These are phyloP conservation scores for Leptopilina syphax DNA, from an alignment of 2,888 invertebrate species.

Conservation along the genomic window DNA sequence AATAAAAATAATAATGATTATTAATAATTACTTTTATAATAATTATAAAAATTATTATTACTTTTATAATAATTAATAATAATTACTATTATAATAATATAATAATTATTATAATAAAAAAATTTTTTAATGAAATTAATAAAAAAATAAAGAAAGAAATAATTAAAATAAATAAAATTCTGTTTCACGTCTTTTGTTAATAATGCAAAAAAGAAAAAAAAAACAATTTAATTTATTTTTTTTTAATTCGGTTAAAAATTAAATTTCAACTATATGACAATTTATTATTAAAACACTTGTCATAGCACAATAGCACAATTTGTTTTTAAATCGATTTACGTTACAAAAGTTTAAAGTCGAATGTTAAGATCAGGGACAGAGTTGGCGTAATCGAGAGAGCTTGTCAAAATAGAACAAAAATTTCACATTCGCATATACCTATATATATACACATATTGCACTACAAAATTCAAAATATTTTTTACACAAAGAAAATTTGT, in stretches of 20 bases:
- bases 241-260: not conserved
- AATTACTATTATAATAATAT: no score
- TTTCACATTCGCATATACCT: not conserved
- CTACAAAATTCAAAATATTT: not conserved
- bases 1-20: no score
- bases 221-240: no score
- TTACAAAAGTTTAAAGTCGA: slow-evolving; percentile 36
- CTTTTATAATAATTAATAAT: no score
- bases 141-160: no score
- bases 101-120: no score
- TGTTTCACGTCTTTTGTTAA: no score
- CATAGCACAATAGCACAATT: slow-evolving; percentile 5
- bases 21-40: not conserved
- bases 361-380: slow-evolving; percentile 39
- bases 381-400: slow-evolving; percentile 28
- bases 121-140: no score
- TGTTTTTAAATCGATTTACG: slow-evolving; percentile 23
- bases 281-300: not conserved
- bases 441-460: not conserved
- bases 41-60: not conserved
- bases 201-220: no score
- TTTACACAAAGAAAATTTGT: not conserved
- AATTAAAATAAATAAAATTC: no score
- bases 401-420: slow-evolving; percentile 30
- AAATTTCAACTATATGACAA: not conserved